Conservation (phyloP, 2,113 vertebrate genomes). For the Puffinus mauretanicus region DNA sequence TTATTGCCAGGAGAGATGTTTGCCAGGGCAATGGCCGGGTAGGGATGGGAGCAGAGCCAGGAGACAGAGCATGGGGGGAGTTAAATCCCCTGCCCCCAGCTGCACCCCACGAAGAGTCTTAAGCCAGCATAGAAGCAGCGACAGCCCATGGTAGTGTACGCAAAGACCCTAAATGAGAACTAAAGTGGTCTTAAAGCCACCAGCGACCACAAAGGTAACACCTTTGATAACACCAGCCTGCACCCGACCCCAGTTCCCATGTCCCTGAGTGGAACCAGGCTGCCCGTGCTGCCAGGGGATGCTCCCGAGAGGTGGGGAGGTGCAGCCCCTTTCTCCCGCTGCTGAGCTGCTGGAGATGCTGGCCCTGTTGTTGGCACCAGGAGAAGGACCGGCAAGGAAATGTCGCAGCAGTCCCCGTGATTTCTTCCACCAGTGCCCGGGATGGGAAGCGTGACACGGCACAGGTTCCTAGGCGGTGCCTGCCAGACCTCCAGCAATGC, state of each 20-base stretch:
- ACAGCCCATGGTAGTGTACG: background rate
- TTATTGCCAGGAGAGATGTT: background rate
- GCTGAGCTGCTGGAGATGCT: background rate
- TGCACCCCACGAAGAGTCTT: background rate
- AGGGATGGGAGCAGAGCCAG: background rate
- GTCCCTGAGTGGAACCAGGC: background rate
- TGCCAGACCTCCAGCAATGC: background rate
- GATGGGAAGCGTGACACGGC: background rate
- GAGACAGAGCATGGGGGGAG: background rate
- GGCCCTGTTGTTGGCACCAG: background rate
- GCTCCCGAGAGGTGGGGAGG: background rate
- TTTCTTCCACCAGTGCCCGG: background rate
- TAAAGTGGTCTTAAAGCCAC: background rate
- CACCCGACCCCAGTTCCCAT: background rate
- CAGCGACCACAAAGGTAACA: background rate
- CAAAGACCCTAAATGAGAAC: background rate
- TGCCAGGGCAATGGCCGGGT: background rate
- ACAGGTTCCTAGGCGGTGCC: background rate
- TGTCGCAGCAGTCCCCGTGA: fast-evolving
- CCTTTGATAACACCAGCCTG: background rate
- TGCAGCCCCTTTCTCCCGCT: background rate
- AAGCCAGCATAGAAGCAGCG: background rate
- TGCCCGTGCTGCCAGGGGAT: background rate
- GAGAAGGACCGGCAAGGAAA: background rate
- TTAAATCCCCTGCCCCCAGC: background rate